Evolutionary conservation across 2,797 vertebrate species (phyloP), one percentile per base, ranked within the genome.

Genomic region (Lemur catta): DNA sequence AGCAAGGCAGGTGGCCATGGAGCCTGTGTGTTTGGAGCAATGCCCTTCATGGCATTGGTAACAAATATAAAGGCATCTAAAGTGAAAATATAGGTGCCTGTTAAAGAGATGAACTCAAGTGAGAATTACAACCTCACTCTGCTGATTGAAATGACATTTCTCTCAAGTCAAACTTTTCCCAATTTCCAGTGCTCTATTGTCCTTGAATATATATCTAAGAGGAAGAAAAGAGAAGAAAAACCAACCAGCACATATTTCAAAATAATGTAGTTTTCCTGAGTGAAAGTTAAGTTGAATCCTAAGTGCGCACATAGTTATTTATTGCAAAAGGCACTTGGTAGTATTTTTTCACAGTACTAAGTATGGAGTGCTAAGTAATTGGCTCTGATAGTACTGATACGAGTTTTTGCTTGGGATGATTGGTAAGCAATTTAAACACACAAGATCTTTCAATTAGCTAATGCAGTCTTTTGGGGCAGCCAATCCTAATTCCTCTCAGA

Each of bases 181-280:
- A 79, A 59, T 91, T 94, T 91, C 46, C 18, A 33, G 74, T 72
- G 81, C 12, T 28, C 2, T 38, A 0, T 72, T 59, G 18, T 85
- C 72, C 91, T 97, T 95, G 59, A 94, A 91, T 20, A 43, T 46
- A 55, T 20, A 81, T 50, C 46, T 71, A 38, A 81, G 63, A 78
- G 1, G 0, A 43, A 63, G 35, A 76, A n/a, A 43, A 26, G 6
- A 17, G n/a, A 38, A 84, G 30, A 57, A 18, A 88, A 46, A 17
- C 1, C 15, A 59, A 24, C 3, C 41, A 72, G 28, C 14, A 52
- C 30, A 33, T 76, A 33, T 89, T 88, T 96, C 79, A 86, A 38
- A 86, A 61, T 30, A 84, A 72, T 43, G 33, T 28, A 10, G 6
- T 57, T 91, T 94, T 86, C 35, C 26, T 69, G 41, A n/a, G 52